Evolutionary conservation across 1,140 invertebrate genomes (phyloP).

Genomic region (Papilio helenus): DNA sequence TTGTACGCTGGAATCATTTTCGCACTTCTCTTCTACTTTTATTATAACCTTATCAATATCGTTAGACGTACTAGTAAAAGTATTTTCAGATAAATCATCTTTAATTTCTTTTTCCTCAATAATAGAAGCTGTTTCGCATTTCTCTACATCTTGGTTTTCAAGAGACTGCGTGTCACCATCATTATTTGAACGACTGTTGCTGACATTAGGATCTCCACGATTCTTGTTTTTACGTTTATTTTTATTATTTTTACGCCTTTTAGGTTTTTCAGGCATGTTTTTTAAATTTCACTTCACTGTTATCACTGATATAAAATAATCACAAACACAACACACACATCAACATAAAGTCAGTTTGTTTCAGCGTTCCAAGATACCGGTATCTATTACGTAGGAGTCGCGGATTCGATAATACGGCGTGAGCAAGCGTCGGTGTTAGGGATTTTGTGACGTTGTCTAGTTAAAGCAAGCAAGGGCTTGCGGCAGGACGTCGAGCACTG

Average conservation of each 20-base stretch:
- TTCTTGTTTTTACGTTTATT: slow-evolving; percentile 75
- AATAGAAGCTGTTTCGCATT: slow-evolving; percentile 42
- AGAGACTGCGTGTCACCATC: slow-evolving; percentile 29
- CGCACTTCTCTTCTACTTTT: slow-evolving; percentile 32
- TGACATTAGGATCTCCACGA: slow-evolving; percentile 50
- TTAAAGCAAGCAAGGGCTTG: slow-evolving; percentile 55
- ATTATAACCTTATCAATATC: slow-evolving; percentile 29
- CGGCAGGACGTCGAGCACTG: slow-evolving; percentile 48
- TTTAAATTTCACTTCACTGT: slow-evolving; percentile 56
- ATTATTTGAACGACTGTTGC: slow-evolving; percentile 35
- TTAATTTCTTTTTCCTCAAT: slow-evolving; percentile 33
- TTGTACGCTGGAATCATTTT: neutral
- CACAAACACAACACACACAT: slow-evolving; percentile 62
- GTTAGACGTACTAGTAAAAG: neutral
- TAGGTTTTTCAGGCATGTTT: slow-evolving; percentile 76
- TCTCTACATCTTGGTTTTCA: slow-evolving; percentile 29
- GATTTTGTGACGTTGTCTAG: slow-evolving; percentile 50
- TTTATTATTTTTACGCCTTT: slow-evolving; percentile 77
- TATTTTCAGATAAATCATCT: slow-evolving; percentile 27
- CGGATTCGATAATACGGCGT: slow-evolving; percentile 48
- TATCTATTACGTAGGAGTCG: slow-evolving; percentile 64
- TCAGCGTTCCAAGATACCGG: slow-evolving; percentile 58
- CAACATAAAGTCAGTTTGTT: slow-evolving; percentile 53
- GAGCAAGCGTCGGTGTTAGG: slow-evolving; percentile 52
- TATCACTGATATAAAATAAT: slow-evolving; percentile 69